phyloP scores from a whole-genome alignment of 2,888 invertebrate species.

The Hydropsyche betteni region DNA sequence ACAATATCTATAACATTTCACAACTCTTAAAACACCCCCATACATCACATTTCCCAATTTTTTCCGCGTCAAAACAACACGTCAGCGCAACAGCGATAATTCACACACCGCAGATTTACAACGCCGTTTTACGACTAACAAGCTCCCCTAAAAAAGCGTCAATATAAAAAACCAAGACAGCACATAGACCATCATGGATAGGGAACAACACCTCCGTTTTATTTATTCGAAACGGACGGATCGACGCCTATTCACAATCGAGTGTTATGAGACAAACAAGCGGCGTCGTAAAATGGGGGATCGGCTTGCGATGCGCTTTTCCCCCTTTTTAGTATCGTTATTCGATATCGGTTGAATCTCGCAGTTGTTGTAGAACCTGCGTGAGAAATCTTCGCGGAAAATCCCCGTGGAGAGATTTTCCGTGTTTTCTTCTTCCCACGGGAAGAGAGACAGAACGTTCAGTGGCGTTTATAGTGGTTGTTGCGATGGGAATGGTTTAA shows the following conservation, averaged over 20 bases:
- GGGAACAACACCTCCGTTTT: too few species aligned
- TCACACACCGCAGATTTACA: too few species aligned
- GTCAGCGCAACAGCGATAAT: too few species aligned
- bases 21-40: not conserved
- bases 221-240: constrained; percentile 17
- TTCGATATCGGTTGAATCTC: constrained; percentile 2
- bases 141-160: too few species aligned
- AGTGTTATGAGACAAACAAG: constrained; percentile 28
- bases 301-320: constrained; percentile 22
- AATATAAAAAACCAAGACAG: too few species aligned
- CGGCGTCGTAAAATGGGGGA: not conserved
- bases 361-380: too few species aligned
- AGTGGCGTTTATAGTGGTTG: not conserved
- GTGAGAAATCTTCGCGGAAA: too few species aligned
- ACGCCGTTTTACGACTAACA: too few species aligned
- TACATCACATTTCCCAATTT: not conserved
- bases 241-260: not conserved
- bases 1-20: too few species aligned
- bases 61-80: too few species aligned
- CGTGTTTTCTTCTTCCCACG: not conserved
- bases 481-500: too few species aligned
- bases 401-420: not conserved
- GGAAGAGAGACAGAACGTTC: constrained; percentile 2
- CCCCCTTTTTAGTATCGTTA: not conserved
- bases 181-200: too few species aligned